phyloP scores from a whole-genome alignment of 2,888 invertebrate species.

The Hofmannophila pseudospretella region DNA sequence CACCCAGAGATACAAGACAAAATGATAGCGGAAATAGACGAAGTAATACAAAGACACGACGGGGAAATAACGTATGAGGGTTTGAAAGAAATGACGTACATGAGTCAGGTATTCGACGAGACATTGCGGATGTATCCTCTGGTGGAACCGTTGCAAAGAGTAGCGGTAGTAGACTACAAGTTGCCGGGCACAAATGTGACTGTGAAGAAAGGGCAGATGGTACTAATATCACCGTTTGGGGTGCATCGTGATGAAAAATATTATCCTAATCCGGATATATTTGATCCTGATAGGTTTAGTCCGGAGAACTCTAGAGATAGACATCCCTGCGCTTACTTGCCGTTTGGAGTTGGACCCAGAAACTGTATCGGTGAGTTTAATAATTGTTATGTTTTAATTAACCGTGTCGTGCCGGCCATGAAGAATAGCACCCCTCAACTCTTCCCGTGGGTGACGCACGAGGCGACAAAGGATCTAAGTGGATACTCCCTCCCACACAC shows the following conservation, averaged over 20 bases:
- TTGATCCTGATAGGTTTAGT: conserved; percentile 32
- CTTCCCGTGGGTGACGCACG: too few species aligned
- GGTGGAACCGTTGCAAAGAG: conserved; percentile 38
- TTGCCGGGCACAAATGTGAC: conserved; percentile 37
- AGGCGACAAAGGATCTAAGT: too few species aligned
- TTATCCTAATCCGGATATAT: conserved; percentile 29
- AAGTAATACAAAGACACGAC: conserved; percentile 28
- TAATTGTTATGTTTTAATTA: too few species aligned
- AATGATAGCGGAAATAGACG: conserved; percentile 36
- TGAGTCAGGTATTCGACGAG: conserved; percentile 53
- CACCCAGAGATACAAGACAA: conserved; percentile 43
- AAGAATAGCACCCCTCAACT: too few species aligned
- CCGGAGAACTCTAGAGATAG: conserved; percentile 18
- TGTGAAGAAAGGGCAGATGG: conserved; percentile 28
- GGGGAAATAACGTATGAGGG: conserved; percentile 42
- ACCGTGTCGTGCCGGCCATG: too few species aligned
- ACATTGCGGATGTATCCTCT: conserved; percentile 61
- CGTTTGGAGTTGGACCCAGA: conserved; percentile 22
- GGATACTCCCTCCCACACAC: too few species aligned
- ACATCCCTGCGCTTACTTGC: conserved; percentile 16
- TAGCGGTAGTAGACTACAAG: conserved; percentile 36
- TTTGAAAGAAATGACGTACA: conserved; percentile 41
- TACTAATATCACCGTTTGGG: conserved; percentile 32
- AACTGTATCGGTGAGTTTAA: conserved; percentile 18
- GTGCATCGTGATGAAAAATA: conserved; percentile 50